Evolutionary conservation across 2,113 vertebrate genomes (phyloP).

Genomic region (Macheiramphus alcinus): DNA sequence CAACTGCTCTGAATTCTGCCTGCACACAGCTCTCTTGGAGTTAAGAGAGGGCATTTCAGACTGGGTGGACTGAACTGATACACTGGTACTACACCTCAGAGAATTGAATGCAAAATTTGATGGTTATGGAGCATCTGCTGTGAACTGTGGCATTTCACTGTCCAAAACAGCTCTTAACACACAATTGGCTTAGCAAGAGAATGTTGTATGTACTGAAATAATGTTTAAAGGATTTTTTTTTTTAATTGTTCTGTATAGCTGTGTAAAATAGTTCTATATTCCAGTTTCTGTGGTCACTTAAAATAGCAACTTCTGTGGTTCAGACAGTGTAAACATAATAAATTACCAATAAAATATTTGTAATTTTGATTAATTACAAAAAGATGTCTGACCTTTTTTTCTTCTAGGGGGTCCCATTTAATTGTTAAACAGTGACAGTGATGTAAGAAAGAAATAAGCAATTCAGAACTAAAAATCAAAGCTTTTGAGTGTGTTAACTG

Average conservation of each 20-base stretch:
- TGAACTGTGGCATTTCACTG: not conserved
- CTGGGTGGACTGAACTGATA: not conserved
- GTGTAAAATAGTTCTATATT: conserved; percentile 61
- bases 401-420: not conserved
- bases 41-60: not conserved
- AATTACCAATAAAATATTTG: conserved; percentile 69
- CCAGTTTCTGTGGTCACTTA: conserved; percentile 42
- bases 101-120: not conserved
- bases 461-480: not conserved
- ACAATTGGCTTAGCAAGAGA: not conserved
- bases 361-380: conserved; percentile 29
- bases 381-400: not conserved
- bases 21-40: not conserved
- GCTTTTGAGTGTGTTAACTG: not conserved
- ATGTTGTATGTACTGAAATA: conserved; percentile 1
- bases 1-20: not conserved
- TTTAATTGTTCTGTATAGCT: conserved; percentile 33
- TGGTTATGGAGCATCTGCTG: not conserved
- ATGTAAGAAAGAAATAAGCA: not conserved
- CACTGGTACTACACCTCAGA: not conserved
- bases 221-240: not conserved
- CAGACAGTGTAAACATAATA: conserved; percentile 47
- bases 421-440: not conserved
- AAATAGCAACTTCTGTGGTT: conserved; percentile 32
- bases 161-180: not conserved